Percentiles rank a stretch among this genome's conserved stretches.
Evolutionary conservation across 2,797 vertebrate genomes (phyloP).

Genomic region (Lutjanus argentimaculatus): DNA sequence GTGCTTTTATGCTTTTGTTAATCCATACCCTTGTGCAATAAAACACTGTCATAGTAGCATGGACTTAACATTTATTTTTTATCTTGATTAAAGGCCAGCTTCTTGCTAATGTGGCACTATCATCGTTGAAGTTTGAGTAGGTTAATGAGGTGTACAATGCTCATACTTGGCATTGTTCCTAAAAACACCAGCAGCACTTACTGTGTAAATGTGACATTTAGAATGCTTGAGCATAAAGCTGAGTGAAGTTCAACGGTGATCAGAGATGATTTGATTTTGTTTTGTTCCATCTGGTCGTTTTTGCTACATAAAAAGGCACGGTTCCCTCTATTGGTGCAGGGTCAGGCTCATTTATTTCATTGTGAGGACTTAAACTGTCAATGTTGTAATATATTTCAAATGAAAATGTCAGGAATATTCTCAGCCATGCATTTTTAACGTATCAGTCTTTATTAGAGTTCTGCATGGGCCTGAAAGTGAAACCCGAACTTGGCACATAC

Average conservation of each 20-base stretch:
- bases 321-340: not conserved
- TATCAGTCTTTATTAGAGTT: not conserved
- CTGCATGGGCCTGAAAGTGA: not conserved
- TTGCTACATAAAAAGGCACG: not conserved
- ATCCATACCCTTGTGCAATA: conserved; percentile 11
- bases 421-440: not conserved
- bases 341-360: not conserved
- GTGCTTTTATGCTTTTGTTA: conserved; percentile 1
- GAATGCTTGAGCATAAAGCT: conserved; percentile 32
- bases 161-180: conserved; percentile 24
- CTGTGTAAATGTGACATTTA: conserved; percentile 77
- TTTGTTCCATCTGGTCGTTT: conserved; percentile 13
- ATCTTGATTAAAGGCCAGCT: conserved; percentile 40
- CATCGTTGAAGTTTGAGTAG: conserved; percentile 28
- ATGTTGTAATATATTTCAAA: not conserved
- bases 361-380: not conserved
- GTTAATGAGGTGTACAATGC: conserved; percentile 50
- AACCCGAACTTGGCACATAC: not conserved
- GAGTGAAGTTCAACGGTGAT: conserved; percentile 24
- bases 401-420: conserved; percentile 16
- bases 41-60: conserved; percentile 19
- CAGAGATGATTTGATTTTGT: conserved; percentile 9
- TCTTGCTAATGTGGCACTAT: conserved; percentile 27
- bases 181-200: conserved; percentile 32
- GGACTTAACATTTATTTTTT: conserved; percentile 33